These are phyloP conservation scores for Caranx ignobilis DNA, from an alignment of 2,113 vertebrate species.

Conservation along the genomic window DNA sequence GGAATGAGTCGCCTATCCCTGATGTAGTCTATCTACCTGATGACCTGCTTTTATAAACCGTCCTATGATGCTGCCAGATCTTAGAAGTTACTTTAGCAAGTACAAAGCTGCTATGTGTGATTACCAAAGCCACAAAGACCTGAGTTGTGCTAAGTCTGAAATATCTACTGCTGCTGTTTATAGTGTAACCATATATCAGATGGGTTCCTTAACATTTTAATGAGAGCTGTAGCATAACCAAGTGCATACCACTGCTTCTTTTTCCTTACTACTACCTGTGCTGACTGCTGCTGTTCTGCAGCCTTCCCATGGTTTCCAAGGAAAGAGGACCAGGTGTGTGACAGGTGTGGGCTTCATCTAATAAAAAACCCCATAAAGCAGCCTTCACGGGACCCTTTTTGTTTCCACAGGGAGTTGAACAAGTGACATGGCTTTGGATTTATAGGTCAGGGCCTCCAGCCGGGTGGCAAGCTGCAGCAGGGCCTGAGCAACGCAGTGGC, in stretches of 20 bases:
- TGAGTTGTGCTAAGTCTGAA: not conserved
- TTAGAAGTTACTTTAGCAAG: not conserved
- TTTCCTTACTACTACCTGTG: not conserved
- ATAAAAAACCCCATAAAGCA: slow-evolving; percentile 45
- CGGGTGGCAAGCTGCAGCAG: slow-evolving; percentile 74
- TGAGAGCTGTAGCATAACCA: slow-evolving; percentile 4
- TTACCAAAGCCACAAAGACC: too few species aligned
- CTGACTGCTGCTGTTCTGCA: not conserved
- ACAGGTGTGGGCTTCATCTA: slow-evolving; percentile 56
- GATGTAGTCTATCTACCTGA: too few species aligned
- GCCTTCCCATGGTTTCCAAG: slow-evolving; percentile 19
- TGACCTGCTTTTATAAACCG: too few species aligned
- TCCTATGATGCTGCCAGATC: too few species aligned
- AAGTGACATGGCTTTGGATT: slow-evolving; percentile 75
- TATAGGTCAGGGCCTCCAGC: slow-evolving; percentile 76
- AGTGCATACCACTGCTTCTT: not conserved
- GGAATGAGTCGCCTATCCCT: too few species aligned
- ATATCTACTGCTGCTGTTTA: not conserved
- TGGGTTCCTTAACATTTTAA: not conserved
- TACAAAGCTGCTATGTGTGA: not conserved
- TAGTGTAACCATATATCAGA: not conserved
- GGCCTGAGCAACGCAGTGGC: slow-evolving; percentile 55
- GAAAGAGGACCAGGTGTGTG: slow-evolving; percentile 30
- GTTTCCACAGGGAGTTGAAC: slow-evolving; percentile 61
- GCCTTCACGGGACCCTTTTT: slow-evolving; percentile 56